phyloP scores from a whole-genome alignment of 1,140 invertebrate genomes.

The Pseudomyrmex flavicornis region DNA sequence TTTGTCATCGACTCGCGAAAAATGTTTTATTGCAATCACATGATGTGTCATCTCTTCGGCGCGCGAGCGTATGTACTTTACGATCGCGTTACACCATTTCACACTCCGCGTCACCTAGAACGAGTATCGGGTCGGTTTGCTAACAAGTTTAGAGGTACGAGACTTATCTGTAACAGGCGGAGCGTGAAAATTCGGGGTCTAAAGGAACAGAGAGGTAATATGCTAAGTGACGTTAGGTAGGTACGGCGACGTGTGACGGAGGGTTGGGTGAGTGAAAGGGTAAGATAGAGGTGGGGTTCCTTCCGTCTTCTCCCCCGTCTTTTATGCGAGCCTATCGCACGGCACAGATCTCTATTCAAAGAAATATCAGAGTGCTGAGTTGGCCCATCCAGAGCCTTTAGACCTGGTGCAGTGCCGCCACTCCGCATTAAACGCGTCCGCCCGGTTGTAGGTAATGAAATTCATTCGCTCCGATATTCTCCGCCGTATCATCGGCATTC shows the following conservation, averaged over 20 bases:
- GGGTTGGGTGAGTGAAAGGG: conserved; percentile 30
- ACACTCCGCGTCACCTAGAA: conserved; percentile 1
- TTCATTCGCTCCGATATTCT: conserved; percentile 66
- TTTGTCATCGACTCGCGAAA: background rate
- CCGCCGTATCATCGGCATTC: conserved; percentile 53
- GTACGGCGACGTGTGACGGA: conserved; percentile 15
- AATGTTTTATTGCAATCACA: too few species aligned
- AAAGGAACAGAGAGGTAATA: conserved; percentile 36
- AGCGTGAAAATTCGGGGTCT: conserved; percentile 68
- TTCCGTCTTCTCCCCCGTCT: conserved; percentile 56
- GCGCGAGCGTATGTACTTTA: too few species aligned
- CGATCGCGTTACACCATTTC: conserved; percentile 31
- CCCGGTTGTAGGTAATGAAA: conserved; percentile 63
- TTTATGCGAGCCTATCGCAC: conserved; percentile 72
- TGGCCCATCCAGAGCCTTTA: conserved; percentile 69
- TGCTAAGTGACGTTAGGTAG: conserved; percentile 62
- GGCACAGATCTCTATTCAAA: conserved; percentile 80
- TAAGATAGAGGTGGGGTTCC: conserved; percentile 68
- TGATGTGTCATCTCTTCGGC: too few species aligned
- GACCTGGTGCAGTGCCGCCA: conserved; percentile 30
- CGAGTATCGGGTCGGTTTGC: background rate
- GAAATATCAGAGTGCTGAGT: conserved; percentile 80
- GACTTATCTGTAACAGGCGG: conserved; percentile 52
- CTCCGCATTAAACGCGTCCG: conserved; percentile 67
- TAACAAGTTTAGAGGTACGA: conserved; percentile 28